Evolutionary conservation across 2,888 invertebrate genomes (phyloP).

Genomic region (Laothoe populi): DNA sequence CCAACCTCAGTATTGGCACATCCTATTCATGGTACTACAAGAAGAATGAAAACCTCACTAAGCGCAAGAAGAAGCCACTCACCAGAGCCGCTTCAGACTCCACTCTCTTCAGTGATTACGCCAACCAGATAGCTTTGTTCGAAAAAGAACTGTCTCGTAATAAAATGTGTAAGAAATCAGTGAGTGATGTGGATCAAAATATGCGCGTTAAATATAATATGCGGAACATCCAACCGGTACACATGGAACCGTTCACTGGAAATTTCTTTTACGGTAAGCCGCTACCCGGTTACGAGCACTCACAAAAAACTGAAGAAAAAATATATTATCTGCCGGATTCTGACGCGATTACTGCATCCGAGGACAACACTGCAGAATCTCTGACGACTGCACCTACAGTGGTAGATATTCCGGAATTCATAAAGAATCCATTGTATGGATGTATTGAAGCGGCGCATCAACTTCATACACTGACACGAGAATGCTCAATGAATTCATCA

Average conservation of each 20-base stretch:
- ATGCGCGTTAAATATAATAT: conserved; percentile 67
- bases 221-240: conserved; percentile 69
- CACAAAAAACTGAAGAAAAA: conserved; percentile 72
- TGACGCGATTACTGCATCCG: conserved; percentile 72
- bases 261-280: conserved; percentile 80
- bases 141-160: conserved; percentile 64
- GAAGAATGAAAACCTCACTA: conserved; percentile 69
- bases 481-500: conserved; percentile 59
- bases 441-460: conserved; percentile 59
- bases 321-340: conserved; percentile 76
- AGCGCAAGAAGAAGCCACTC: conserved; percentile 64
- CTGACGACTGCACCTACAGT: conserved; percentile 67
- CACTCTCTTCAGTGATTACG: conserved; percentile 81
- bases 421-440: conserved; percentile 76
- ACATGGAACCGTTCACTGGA: conserved; percentile 75
- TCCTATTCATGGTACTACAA: conserved; percentile 82
- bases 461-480: conserved; percentile 58
- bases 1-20: conserved; percentile 76
- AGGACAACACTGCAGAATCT: conserved; percentile 68
- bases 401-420: conserved; percentile 68
- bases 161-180: conserved; percentile 72
- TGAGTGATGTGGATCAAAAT: conserved; percentile 72
- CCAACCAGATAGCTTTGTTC: conserved; percentile 77
- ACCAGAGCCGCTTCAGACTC: conserved; percentile 76
- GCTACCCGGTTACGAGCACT: conserved; percentile 69